These are phyloP conservation scores for Antheraea mylitta DNA, from an alignment of 1,140 invertebrate species.

Conservation along the genomic window DNA sequence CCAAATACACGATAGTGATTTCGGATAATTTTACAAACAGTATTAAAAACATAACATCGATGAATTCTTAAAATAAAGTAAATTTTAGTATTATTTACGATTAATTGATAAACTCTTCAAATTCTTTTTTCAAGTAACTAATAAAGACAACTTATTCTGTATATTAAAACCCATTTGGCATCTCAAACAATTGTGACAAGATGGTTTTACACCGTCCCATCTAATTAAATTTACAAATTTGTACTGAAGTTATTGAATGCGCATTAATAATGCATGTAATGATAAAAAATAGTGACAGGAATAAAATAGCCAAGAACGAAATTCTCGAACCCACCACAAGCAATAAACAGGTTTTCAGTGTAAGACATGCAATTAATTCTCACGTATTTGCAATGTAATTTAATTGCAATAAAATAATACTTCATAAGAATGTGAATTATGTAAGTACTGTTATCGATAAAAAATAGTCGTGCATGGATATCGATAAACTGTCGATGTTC, in stretches of 20 bases:
- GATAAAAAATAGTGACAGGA: neutral
- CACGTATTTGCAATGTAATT: constrained; percentile 1
- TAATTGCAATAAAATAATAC: neutral
- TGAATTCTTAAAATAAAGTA: no score
- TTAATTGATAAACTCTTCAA: no score
- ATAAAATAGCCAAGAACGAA: neutral
- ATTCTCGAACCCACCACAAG: neutral
- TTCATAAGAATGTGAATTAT: neutral
- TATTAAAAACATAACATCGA: neutral
- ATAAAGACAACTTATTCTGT: neutral
- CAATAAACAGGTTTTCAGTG: constrained; percentile 1
- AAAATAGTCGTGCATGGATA: constrained; percentile 34
- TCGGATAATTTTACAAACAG: neutral
- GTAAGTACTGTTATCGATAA: constrained; percentile 37
- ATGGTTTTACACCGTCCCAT: neutral
- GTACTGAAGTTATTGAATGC: neutral
- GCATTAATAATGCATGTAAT: neutral
- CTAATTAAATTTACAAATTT: constrained; percentile 1
- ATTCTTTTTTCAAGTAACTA: neutral
- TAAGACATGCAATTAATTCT: constrained; percentile 4
- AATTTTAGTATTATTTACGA: no score
- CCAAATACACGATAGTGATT: no score
- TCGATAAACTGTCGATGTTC: constrained; percentile 51
- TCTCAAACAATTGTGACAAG: neutral
- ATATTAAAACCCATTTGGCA: neutral